Evolutionary conservation across 1,140 invertebrate genomes (phyloP).

Genomic region (Telenomus remus): DNA sequence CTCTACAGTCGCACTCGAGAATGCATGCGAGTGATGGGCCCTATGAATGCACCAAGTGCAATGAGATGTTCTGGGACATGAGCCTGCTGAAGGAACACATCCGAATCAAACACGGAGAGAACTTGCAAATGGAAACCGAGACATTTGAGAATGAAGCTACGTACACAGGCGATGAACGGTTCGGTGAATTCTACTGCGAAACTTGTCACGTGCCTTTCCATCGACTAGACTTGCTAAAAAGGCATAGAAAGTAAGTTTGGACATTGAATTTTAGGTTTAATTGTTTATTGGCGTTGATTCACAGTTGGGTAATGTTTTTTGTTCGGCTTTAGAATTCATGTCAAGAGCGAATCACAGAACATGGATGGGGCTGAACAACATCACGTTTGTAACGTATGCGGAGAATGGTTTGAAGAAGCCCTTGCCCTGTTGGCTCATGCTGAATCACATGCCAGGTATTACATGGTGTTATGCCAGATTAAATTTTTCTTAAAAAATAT

Average conservation of each 20-base stretch:
- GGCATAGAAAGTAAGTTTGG: conserved; percentile 78
- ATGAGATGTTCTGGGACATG: conserved; percentile 86
- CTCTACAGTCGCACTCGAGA: conserved; percentile 82
- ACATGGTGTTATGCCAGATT: conserved; percentile 14
- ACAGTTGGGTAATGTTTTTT: too few relatives aligned
- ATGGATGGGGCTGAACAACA: conserved; percentile 73
- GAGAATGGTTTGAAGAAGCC: conserved; percentile 83
- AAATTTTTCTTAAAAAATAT: neutral
- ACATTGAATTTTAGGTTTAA: neutral
- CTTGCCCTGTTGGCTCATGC: conserved; percentile 85
- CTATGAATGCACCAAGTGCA: conserved; percentile 84
- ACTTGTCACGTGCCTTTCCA: conserved; percentile 86
- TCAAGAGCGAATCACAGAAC: conserved; percentile 75
- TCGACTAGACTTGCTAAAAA: conserved; percentile 82
- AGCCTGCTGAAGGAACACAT: conserved; percentile 80
- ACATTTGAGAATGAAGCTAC: conserved; percentile 76
- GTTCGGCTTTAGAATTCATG: conserved; percentile 67
- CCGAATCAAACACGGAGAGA: conserved; percentile 76
- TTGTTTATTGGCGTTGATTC: too few relatives aligned
- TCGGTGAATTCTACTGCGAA: conserved; percentile 84
- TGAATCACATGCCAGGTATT: conserved; percentile 81
- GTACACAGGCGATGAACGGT: conserved; percentile 80
- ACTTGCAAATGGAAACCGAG: conserved; percentile 70
- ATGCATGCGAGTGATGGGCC: conserved; percentile 85
- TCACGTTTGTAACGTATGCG: conserved; percentile 85